Evolutionary conservation across 2,797 vertebrate genomes (phyloP), one percentile per base, ranked within the genome.

Genomic region (Oryzias sinensis): DNA sequence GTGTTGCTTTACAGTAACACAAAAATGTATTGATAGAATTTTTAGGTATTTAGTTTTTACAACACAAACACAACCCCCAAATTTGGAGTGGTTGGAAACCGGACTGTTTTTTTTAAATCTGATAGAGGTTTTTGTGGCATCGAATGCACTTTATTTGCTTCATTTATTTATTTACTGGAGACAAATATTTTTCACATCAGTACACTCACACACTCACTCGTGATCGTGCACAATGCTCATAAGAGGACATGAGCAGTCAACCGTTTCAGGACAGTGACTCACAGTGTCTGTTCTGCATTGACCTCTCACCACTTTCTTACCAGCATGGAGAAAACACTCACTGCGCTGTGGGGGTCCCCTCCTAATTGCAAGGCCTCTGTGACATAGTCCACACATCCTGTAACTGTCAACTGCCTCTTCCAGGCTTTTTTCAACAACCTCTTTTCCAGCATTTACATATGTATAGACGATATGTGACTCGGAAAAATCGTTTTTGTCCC

Each of bases 371-470:
- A n/a, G 33, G 60, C 57, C 78, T 70, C 60, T 41, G 59, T 76
- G 77, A 87, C 77, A 80, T 50, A 80, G 58, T 79, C 76, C 82
- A 86, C 82, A 55, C 75, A 68, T 79, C 78, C 82, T 81, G 83
- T 79, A 74, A 66, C 72, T 83, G 76, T 83, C 83, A 80, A 14
- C 41, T 43, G 18, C 53, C 29, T 17, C 16, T n/a, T 9, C 8
- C 0, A 0, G 56, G 5, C 15, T 33, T 54, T 49, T 46, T 47
- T 13, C 49, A 20, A 49, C 6, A 18, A 33, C 50, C 15, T 68
- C 24, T 24, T 46, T 13, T 46, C 5, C 44, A n/a, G 8, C n/a
- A 45, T 45, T 22, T 22, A 46, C 14, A 22, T 22, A 2, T 22
- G 3, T 22, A 14, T 13, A 46, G 18, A 17, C 17, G 14, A 5